A percentile compares a stretch with the other conserved stretches of the same genome.
Conservation (phyloP, 1,140 invertebrate genomes). For the Sarcophaga bullata region DNA sequence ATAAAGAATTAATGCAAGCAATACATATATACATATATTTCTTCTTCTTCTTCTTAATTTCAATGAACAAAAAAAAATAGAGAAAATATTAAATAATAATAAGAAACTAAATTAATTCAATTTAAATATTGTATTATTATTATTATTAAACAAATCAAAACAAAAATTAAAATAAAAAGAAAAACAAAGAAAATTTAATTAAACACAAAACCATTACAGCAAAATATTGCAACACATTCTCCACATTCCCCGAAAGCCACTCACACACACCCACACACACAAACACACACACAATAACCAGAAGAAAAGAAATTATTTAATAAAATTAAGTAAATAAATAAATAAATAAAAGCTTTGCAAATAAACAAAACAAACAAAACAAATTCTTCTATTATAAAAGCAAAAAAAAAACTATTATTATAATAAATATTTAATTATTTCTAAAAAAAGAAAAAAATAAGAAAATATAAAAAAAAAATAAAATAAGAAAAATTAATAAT, state of each 20-base stretch:
- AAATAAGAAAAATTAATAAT: background rate
- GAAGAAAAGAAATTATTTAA: too few species aligned
- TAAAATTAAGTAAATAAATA: background rate
- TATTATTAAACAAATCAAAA: background rate
- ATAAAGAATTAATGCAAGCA: constrained; percentile 4
- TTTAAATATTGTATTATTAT: background rate
- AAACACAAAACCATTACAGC: background rate
- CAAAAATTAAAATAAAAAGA: background rate
- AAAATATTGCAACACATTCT: background rate
- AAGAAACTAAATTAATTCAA: background rate
- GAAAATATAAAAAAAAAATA: background rate
- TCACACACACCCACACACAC: too few species aligned
- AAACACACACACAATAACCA: too few species aligned
- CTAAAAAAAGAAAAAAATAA: background rate
- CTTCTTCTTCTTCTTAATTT: background rate
- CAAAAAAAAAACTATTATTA: background rate
- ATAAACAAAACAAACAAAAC: background rate
- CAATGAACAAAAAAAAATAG: background rate
- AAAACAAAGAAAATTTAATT: background rate
- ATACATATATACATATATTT: background rate
- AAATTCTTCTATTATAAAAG: background rate
- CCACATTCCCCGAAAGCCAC: background rate
- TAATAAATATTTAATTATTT: background rate
- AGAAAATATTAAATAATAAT: background rate
- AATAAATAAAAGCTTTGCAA: background rate